Evolutionary conservation across 2,888 invertebrate genomes (phyloP), one percentile per base, ranked within the genome.

Genomic region (Cantharis nigra): DNA sequence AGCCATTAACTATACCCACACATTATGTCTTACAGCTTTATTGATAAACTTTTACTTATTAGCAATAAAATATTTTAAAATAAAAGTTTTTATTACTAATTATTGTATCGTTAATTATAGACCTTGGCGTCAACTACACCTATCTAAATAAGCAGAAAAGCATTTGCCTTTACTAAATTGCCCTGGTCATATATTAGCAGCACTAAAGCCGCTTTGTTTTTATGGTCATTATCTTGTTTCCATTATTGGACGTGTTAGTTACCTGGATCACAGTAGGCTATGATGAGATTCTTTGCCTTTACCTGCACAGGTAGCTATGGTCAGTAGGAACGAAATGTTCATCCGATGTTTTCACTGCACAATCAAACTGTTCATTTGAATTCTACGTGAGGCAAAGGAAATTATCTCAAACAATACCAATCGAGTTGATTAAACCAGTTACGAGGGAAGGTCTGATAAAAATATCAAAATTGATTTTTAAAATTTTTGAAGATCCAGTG

Each of bases 201-300:
- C 83, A 82, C 82, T 84, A 84, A 85, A 84, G 84, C 85, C 83
- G 85, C 84, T 83, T 85, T 84, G 84, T 85, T 85, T 86, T 86
- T 85, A 85, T 85, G 82, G 85, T 85, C 85, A 85, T 85, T 85
- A 85, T 83, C 85, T 84, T 85, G 85, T 86, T 85, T 85, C 84
- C 84, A 85, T 84, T 85, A 85, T 85, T 84, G 85, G 85, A 83
- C 81, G 84, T 84, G 84, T 85, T 83, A 83, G 85, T 84, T 85
- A 84, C 84, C 84, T 83, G 83, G 79, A 80, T 81, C 82, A 80
- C 82, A 81, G 83, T 83, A 82, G 82, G 81, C 82, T 80, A 69
- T 80, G 82, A 78, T 80, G 81, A 79, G 80, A 81, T 81, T 80
- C 77, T 71, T 71, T 76, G 30, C 78, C 75, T 77, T 76, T 79